Conservation (phyloP, 2,113 vertebrate species). For the Perca flavescens region DNA sequence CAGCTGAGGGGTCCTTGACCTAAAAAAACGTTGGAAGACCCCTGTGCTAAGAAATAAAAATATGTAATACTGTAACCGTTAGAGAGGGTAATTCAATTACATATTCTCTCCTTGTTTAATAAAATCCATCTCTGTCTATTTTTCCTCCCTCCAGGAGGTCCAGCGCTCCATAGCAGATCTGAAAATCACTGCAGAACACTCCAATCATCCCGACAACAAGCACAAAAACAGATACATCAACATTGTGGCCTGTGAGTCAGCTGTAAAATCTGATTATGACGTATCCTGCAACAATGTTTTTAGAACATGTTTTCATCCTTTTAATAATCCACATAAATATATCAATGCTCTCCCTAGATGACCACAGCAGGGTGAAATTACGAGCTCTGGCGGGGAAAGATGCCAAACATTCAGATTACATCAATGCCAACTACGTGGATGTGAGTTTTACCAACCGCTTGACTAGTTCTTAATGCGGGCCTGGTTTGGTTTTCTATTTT, state of each 20-base stretch:
- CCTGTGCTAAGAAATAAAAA: background rate
- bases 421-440: constrained; percentile 99
- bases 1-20: no score
- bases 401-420: constrained; percentile 99
- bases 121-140: constrained; percentile 44
- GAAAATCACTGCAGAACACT: constrained; percentile 99
- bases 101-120: constrained; percentile 22
- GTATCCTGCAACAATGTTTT: constrained; percentile 46
- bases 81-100: constrained; percentile 20
- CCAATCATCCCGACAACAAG: constrained; percentile 99
- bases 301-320: constrained; percentile 45
- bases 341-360: constrained; percentile 85
- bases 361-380: constrained; percentile 98
- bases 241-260: constrained; percentile 97
- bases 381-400: constrained; percentile 96
- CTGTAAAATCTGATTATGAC: constrained; percentile 52
- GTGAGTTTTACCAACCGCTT: constrained; percentile 86
- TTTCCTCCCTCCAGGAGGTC: constrained; percentile 88
- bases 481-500: background rate
- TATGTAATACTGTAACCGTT: background rate
- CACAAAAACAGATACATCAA: constrained; percentile 99
- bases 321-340: constrained; percentile 54
- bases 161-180: constrained; percentile 95
- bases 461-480: background rate
- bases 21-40: no score